Evolutionary conservation across 2,888 invertebrate species (phyloP).

Genomic region (Alsophila aescularia): DNA sequence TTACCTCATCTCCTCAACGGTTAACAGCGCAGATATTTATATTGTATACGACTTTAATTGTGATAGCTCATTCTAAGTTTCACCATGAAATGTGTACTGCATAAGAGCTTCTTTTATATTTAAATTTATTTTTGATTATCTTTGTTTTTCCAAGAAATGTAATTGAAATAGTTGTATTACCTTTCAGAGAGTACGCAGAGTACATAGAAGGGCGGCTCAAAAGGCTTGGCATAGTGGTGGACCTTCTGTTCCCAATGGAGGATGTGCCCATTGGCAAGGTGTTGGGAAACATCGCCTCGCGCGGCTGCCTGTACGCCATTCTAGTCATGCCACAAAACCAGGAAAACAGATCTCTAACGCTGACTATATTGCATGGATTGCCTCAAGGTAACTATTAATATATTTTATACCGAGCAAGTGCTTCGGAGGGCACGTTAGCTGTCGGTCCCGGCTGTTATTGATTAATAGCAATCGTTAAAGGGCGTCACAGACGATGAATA

Average conservation of each 20-base stretch:
- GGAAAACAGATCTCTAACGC: slow-evolving; percentile 92
- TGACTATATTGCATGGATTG: slow-evolving; percentile 95
- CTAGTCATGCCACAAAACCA: slow-evolving; percentile 94
- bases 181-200: slow-evolving; percentile 92
- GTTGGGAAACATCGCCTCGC: slow-evolving; percentile 93
- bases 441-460: no score
- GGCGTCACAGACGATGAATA: no score
- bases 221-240: slow-evolving; percentile 91
- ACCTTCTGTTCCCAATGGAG: slow-evolving; percentile 95
- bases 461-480: no score
- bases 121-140: no score
- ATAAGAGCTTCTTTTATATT: no score
- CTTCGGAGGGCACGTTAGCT: no score
- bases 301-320: slow-evolving; percentile 96
- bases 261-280: slow-evolving; percentile 91
- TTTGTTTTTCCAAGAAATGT: not conserved
- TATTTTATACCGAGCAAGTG: no score
- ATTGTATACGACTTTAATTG: no score
- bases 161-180: not conserved
- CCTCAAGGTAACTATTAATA: slow-evolving; percentile 88
- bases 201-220: slow-evolving; percentile 93
- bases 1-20: no score
- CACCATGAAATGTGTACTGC: no score
- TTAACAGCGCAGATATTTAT: no score
- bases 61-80: no score